These are phyloP conservation scores for Lineus longissimus DNA, from an alignment of 1,140 invertebrate genomes.

Conservation along the genomic window DNA sequence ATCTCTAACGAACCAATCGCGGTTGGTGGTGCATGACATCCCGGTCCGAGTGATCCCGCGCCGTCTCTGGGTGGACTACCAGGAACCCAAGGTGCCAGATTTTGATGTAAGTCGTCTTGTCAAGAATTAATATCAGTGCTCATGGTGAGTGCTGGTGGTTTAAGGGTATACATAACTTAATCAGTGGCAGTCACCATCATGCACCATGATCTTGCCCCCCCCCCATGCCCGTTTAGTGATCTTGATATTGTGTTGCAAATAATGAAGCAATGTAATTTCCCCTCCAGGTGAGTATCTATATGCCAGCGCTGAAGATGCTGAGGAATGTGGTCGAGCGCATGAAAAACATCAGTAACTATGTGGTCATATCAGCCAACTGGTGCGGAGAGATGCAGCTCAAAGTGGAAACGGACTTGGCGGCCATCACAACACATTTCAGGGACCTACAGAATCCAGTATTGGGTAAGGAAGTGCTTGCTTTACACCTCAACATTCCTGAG, in stretches of 20 bases:
- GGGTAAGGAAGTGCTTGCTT: constrained; percentile 38
- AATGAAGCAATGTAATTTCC: too few species aligned
- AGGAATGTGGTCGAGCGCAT: constrained; percentile 75
- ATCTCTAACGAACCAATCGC: constrained; percentile 29
- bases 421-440: constrained; percentile 73
- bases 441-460: constrained; percentile 51
- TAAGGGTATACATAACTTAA: too few species aligned
- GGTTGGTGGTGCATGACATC: constrained; percentile 71
- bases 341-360: constrained; percentile 67
- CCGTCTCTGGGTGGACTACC: constrained; percentile 71
- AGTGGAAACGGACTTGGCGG: constrained; percentile 71
- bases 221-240: too few species aligned
- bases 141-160: constrained; percentile 66
- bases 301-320: constrained; percentile 71
- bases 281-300: constrained; percentile 74
- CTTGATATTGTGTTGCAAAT: too few species aligned
- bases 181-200: too few species aligned
- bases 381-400: constrained; percentile 68
- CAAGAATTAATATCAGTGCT: too few species aligned
- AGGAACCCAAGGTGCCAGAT: constrained; percentile 68
- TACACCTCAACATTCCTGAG: too few species aligned
- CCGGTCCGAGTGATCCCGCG: constrained; percentile 73
- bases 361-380: constrained; percentile 67
- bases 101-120: constrained; percentile 74
- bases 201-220: too few species aligned